Conservation (phyloP, 2,113 vertebrate species). For the Bathybates hornii region DNA sequence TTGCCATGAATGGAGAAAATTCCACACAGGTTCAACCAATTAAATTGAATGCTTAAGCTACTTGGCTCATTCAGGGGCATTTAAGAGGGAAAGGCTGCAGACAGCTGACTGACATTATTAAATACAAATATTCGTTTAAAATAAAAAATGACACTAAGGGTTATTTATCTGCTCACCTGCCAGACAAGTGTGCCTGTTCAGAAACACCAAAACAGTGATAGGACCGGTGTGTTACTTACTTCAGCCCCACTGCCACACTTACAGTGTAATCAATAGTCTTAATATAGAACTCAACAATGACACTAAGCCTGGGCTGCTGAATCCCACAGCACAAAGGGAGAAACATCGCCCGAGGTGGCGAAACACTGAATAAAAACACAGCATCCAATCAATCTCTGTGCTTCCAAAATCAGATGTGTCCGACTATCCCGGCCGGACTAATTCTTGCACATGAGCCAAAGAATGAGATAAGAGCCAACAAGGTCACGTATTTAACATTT, state of each 20-base stretch:
- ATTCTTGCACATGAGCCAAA: neutral
- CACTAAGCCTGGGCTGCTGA: constrained; percentile 15
- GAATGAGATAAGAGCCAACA: constrained; percentile 29
- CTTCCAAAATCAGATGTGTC: constrained; percentile 43
- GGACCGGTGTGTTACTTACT: neutral
- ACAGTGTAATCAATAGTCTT: constrained; percentile 54
- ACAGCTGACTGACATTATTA: neutral
- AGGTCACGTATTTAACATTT: constrained; percentile 34
- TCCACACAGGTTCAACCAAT: constrained; percentile 36
- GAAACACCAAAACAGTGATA: neutral
- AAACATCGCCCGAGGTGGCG: constrained; percentile 42
- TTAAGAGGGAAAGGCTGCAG: neutral
- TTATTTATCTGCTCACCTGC: neutral
- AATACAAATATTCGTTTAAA: neutral
- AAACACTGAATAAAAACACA: constrained; percentile 46
- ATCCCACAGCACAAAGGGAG: constrained; percentile 8
- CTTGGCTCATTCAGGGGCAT: constrained; percentile 8
- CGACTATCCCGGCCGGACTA: constrained; percentile 28
- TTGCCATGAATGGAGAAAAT: constrained; percentile 23
- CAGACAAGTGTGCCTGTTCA: neutral
- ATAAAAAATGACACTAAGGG: neutral
- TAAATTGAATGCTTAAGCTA: constrained; percentile 15
- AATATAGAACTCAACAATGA: constrained; percentile 55
- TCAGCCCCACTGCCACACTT: neutral
- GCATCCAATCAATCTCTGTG: constrained; percentile 47